These are phyloP conservation scores for Eucera pruinosa DNA, from an alignment of 2,888 invertebrate genomes.

Conservation along the genomic window DNA sequence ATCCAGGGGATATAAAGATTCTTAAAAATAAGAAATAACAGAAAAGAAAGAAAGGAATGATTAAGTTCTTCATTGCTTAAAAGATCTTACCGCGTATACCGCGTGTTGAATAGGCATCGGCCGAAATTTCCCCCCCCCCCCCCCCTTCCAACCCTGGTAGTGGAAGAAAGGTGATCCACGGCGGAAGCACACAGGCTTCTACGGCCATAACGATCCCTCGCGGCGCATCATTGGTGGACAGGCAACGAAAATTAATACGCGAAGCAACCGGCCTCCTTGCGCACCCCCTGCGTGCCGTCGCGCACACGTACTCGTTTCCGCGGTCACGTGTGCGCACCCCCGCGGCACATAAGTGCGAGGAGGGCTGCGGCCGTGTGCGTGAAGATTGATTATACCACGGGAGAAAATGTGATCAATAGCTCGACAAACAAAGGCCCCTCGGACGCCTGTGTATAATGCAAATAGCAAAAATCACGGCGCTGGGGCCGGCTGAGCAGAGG, in stretches of 20 bases:
- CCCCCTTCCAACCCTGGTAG: background rate
- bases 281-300: constrained; percentile 60
- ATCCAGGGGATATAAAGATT: too few relatives aligned
- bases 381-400: constrained; percentile 84
- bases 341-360: constrained; percentile 71
- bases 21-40: too few relatives aligned
- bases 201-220: constrained; percentile 73
- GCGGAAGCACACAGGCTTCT: constrained; percentile 59
- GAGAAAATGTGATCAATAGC: constrained; percentile 84
- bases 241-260: constrained; percentile 81
- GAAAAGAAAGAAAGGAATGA: too few relatives aligned
- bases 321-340: constrained; percentile 55
- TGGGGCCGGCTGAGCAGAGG: constrained; percentile 35
- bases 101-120: background rate
- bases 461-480: constrained; percentile 81
- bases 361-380: constrained; percentile 76
- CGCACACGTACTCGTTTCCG: constrained; percentile 61
- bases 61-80: background rate
- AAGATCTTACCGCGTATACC: constrained; percentile 10
- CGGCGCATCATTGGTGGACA: constrained; percentile 72
- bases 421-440: constrained; percentile 81
- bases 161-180: constrained; percentile 41
- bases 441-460: constrained; percentile 79
- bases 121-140: constrained; percentile 8
- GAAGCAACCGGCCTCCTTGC: constrained; percentile 81